These are phyloP conservation scores for Cariama cristata DNA, from an alignment of 2,113 vertebrate genomes.

Conservation along the genomic window DNA sequence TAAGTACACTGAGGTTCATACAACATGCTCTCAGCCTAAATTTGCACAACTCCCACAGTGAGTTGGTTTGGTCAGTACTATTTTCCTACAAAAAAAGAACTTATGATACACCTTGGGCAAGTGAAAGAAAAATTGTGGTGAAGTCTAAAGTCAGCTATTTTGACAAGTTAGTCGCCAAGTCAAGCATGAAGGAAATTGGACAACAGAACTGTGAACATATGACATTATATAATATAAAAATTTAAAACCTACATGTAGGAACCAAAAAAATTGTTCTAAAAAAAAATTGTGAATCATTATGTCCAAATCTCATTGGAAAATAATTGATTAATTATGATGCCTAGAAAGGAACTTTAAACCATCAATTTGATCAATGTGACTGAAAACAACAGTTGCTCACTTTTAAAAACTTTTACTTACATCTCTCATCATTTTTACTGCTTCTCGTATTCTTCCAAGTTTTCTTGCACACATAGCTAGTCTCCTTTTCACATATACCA, in stretches of 20 bases:
- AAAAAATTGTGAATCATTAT: not conserved
- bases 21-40: not conserved
- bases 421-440: constrained; percentile 99
- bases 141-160: not conserved
- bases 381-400: not conserved
- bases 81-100: not conserved
- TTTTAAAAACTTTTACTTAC: constrained; percentile 80
- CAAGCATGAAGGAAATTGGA: not conserved
- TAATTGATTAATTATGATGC: not conserved
- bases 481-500: constrained; percentile 96
- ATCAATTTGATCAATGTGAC: not conserved
- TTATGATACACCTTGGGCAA: not conserved
- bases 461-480: constrained; percentile 98
- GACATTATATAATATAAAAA: not conserved
- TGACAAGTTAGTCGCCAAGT: not conserved
- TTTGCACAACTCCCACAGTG: not conserved
- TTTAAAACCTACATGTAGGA: not conserved
- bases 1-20: not conserved
- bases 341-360: not conserved
- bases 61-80: not conserved
- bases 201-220: not conserved
- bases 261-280: not conserved
- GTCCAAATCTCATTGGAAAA: not conserved
- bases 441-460: constrained; percentile 94
- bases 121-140: not conserved